These are phyloP conservation scores for Cephus sareptanus DNA, from an alignment of 2,888 invertebrate species.

Conservation along the genomic window DNA sequence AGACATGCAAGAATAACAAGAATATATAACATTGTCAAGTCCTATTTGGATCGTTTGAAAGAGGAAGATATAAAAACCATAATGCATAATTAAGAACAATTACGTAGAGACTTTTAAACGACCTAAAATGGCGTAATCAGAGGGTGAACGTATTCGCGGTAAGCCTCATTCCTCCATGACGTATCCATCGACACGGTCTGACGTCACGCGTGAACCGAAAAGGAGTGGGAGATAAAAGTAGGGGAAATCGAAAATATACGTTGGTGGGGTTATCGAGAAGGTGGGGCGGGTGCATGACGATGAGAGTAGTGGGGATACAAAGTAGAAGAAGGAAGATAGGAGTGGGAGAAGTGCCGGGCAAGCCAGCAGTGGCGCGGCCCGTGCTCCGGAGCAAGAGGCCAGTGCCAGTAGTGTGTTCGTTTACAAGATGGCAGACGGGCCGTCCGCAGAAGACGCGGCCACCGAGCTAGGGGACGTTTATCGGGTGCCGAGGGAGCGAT, in stretches of 20 bases:
- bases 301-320: not conserved
- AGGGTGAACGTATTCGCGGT: not conserved
- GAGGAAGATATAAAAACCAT: not conserved
- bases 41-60: not conserved
- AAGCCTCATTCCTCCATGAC: not conserved
- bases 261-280: not conserved
- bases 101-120: not conserved
- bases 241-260: not conserved
- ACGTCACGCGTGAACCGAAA: not conserved
- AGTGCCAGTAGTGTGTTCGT: conserved; percentile 71
- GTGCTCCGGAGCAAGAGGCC: conserved; percentile 30
- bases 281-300: not conserved
- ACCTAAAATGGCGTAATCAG: not conserved
- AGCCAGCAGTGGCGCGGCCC: conserved; percentile 26
- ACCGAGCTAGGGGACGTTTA: conserved; percentile 67
- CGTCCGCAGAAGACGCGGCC: conserved; percentile 73
- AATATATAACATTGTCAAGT: not conserved
- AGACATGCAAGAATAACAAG: not conserved
- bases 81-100: not conserved
- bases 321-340: conserved; percentile 17
- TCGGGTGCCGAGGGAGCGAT: conserved; percentile 47
- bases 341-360: conserved; percentile 20
- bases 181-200: not conserved
- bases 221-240: not conserved
- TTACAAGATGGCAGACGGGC: conserved; percentile 85